phyloP scores from a whole-genome alignment of 2,113 vertebrate species.

The Lanius ludovicianus region DNA sequence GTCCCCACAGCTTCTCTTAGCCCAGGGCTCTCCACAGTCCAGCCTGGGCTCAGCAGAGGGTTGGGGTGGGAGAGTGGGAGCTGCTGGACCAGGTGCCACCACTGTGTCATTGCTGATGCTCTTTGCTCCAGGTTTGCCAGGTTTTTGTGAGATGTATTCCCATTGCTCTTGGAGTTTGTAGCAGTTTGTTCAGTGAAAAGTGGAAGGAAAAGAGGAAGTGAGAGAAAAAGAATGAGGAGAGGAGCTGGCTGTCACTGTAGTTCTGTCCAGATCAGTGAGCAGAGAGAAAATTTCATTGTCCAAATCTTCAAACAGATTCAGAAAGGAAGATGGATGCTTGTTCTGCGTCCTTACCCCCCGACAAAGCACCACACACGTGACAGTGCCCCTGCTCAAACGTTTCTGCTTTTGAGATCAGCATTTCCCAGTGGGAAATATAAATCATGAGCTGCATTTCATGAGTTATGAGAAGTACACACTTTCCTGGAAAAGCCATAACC shows the following conservation, averaged over 20 bases:
- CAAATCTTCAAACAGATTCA: not conserved
- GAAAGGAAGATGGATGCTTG: not conserved
- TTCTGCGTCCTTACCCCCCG: not conserved
- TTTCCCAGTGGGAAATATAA: not conserved
- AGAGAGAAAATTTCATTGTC: not conserved
- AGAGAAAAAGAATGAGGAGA: not conserved
- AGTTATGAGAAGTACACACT: not conserved
- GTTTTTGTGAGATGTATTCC: not conserved
- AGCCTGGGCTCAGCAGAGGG: not conserved
- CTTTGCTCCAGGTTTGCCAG: not conserved
- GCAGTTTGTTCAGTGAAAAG: not conserved
- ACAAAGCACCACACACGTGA: not conserved
- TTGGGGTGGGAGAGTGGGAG: not conserved
- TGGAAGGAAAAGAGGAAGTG: not conserved
- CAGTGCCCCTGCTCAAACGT: not conserved
- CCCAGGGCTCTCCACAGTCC: not conserved
- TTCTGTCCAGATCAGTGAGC: not conserved
- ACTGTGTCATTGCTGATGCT: not conserved
- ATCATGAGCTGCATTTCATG: accelerated
- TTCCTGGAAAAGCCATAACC: not conserved
- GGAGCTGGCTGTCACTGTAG: accelerated
- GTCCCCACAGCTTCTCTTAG: not conserved
- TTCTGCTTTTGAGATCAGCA: not conserved
- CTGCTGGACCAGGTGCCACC: not conserved
- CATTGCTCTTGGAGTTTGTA: not conserved